These are phyloP conservation scores for Platypus cylindrus DNA, from an alignment of 2,888 invertebrate species.

Conservation along the genomic window DNA sequence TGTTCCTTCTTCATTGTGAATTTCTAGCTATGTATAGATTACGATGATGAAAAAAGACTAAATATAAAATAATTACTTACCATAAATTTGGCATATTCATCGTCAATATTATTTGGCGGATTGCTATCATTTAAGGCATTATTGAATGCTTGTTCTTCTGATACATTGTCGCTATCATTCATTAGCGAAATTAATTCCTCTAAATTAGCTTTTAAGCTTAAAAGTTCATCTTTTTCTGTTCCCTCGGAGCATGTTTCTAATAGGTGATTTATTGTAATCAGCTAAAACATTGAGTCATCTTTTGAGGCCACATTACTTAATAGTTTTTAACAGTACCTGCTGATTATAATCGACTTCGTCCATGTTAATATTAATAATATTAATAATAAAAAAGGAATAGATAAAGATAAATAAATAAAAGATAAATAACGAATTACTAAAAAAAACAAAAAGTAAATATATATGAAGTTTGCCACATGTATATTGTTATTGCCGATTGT, in stretches of 20 bases:
- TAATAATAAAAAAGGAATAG: too few relatives aligned
- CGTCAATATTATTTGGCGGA: conserved; percentile 25
- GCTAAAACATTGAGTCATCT: conserved; percentile 15
- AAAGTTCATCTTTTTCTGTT: conserved; percentile 18
- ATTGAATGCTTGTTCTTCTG: not conserved
- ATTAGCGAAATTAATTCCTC: conserved; percentile 21
- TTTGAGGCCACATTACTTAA: not conserved
- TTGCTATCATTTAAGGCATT: not conserved
- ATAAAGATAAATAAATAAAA: too few relatives aligned
- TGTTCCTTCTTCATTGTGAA: conserved; percentile 28
- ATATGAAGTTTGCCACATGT: too few relatives aligned
- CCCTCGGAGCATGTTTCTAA: conserved; percentile 14
- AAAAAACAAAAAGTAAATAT: too few relatives aligned
- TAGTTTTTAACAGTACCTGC: not conserved
- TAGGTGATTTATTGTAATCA: conserved; percentile 18
- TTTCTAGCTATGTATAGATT: conserved; percentile 24
- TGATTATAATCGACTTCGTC: not conserved
- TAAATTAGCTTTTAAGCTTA: conserved; percentile 19
- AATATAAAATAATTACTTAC: conserved; percentile 29
- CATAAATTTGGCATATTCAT: conserved; percentile 59
- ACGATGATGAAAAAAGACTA: conserved; percentile 1
- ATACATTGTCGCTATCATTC: conserved; percentile 11
- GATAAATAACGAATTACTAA: too few relatives aligned
- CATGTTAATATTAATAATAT: too few relatives aligned
- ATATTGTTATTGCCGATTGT: too few relatives aligned